Conservation (phyloP, 1,140 invertebrate species). For the Aphidius ervi region DNA sequence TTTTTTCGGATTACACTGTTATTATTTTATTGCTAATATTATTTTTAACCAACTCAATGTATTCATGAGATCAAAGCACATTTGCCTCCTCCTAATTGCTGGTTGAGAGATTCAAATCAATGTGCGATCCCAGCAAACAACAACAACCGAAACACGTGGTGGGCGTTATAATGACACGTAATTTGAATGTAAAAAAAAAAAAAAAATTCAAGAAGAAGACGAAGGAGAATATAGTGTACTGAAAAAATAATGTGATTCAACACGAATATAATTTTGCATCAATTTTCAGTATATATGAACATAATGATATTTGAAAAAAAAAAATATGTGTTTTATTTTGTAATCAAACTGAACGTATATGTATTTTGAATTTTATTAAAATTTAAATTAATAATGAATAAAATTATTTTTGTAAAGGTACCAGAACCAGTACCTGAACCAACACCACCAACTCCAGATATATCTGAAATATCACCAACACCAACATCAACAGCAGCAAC, state of each 20-base stretch:
- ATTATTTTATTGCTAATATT: background rate
- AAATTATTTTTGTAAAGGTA: conserved; percentile 33
- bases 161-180: conserved; percentile 24
- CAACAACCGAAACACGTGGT: background rate
- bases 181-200: conserved; percentile 9
- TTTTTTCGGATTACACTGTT: no score
- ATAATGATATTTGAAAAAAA: no score
- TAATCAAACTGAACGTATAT: background rate
- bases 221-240: no score
- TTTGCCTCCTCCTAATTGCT: conserved; percentile 17
- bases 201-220: no score
- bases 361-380: background rate
- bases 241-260: conserved; percentile 18
- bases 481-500: conserved; percentile 29
- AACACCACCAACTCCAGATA: conserved; percentile 28
- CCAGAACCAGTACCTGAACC: conserved; percentile 26
- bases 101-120: conserved; percentile 23
- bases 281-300: background rate
- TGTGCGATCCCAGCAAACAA: conserved; percentile 9
- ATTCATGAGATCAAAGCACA: no score
- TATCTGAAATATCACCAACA: conserved; percentile 29
- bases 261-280: background rate
- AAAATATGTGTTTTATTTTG: background rate
- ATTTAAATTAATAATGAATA: conserved; percentile 14
- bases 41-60: background rate